These are phyloP conservation scores for Dryococelus australis DNA, from an alignment of 2,888 invertebrate genomes.

Conservation along the genomic window DNA sequence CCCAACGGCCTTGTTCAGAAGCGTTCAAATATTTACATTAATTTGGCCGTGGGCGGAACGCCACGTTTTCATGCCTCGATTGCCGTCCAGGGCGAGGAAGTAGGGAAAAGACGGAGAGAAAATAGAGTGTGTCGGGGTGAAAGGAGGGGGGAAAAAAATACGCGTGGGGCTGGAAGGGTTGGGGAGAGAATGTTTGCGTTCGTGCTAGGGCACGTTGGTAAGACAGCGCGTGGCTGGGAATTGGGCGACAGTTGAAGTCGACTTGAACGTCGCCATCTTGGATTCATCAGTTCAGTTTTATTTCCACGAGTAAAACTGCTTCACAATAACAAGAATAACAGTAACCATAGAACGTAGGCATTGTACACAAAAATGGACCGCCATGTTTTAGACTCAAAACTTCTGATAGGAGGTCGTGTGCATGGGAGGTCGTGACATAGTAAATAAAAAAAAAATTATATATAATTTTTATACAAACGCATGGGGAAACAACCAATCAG, in stretches of 20 bases:
- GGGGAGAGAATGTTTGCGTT: not conserved
- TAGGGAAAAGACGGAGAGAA: not conserved
- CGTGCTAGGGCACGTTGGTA: not conserved
- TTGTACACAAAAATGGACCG: too few relatives aligned
- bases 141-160: not conserved
- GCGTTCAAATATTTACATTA: constrained; percentile 47
- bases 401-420: too few relatives aligned
- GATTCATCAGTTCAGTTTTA: not conserved
- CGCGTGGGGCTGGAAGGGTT: not conserved
- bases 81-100: constrained; percentile 19
- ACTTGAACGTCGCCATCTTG: not conserved
- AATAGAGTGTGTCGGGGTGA: constrained; percentile 4
- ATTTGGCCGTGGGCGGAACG: constrained; percentile 39
- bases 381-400: too few relatives aligned
- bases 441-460: too few relatives aligned
- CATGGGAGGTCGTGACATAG: too few relatives aligned
- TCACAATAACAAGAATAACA: too few relatives aligned
- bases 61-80: constrained; percentile 22
- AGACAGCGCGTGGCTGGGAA: not conserved
- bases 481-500: too few relatives aligned
- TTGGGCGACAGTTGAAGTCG: too few relatives aligned
- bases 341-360: too few relatives aligned
- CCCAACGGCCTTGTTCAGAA: constrained; percentile 41
- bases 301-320: too few relatives aligned
- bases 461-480: too few relatives aligned